Base-by-base conservation (phyloP, 2,888 invertebrate genomes). In the Idaea straminata region DNA sequence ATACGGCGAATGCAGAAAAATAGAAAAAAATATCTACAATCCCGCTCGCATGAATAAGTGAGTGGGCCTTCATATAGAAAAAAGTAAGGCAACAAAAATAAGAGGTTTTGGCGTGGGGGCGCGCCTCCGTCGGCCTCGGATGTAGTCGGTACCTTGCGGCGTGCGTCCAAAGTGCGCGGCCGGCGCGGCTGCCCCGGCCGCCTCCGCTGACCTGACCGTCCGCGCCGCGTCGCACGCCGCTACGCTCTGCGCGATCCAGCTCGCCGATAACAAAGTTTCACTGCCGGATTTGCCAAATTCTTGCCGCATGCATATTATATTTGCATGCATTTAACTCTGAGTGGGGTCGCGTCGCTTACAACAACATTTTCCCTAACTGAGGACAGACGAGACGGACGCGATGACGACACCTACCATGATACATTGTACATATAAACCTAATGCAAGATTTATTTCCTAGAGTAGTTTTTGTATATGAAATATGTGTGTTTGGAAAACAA, bases 41-140 rank as follows among this genome's bases (percentile, higher is more conserved):
- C 85, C 88, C 88, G 87, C 85, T 86, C 89, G 88, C 88, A 89
- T 91, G 92, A 92, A 92, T 91, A 92, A 91, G 84, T 91, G 90
- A 91, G 90, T 86, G 87, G 86, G 88, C 88, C 85, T 87, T 87
- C 88, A 89, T 89, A 88, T 86, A 87, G 83, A 88, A 89, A 90
- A 88, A 89, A 86, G 81, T 79, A 82, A 86, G 78, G 82, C 80
- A 86, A 87, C 84, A 84, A 85, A 87, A 88, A 82, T 80, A 85
- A 83, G 77, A 75, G 79, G 70, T 77, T 77, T 76, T 75, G 79
- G 81, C 82, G 73, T 66, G 65, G 67, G 69, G 71, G 67, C 68
- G 72, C 70, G 72, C 71, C 72, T 72, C 72, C 69, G 65, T 62
- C 68, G 64, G 67, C 68, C 59, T 71, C 72, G 71, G 69, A 66